Base-by-base conservation (phyloP, 2,797 vertebrate species). In the Enteromius fasciolatus region DNA sequence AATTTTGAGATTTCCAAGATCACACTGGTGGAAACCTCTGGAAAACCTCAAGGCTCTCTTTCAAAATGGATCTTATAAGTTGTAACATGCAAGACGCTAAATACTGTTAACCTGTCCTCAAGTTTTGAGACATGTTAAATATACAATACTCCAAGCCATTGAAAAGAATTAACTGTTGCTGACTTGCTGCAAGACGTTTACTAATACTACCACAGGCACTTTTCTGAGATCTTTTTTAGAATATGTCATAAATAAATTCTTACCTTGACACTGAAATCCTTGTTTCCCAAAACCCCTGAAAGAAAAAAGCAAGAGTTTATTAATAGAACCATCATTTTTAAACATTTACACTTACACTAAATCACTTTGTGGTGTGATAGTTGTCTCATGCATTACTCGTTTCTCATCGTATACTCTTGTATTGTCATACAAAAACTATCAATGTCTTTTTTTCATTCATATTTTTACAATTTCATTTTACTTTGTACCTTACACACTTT, bases 261-360 rank as follows among this genome's bases (percentile, higher is more conserved):
- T 95, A 99, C 97, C 97, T 96, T 99, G 97, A 94, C 97, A 98
- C 94, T 98, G 97, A 94, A 99, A 98, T 86, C 97, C 97, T 91
- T 99, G 97, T 90, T 99, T 99, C 84, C 97, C 97, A 92, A 98
- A 98, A 74, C 97, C 97, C 97, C 97, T 98, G 93, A 48, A 92
- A 78, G 87, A 82, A 69, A 90, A 8, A 72, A 7, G 88, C 12
- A 83, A n/a, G 1, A 1, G 20, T 44, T 80, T 5, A 86, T 61
- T 85, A 44, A 14, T 48, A 80, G 5, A 12, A 25, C 2, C 17
- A 25, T 83, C 39, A 33, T 36, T 1, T 44, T 23, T 23, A 48
- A 70, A 70, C 5, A 41, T 23, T n/a, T 36, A 76, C 41, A 31
- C 5, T 5, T 48, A n/a, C 25, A 61, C 52, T 31, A 46, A n/a